Evolutionary conservation across 1,140 invertebrate species (phyloP).

Genomic region (Drosophila nigrodunni): DNA sequence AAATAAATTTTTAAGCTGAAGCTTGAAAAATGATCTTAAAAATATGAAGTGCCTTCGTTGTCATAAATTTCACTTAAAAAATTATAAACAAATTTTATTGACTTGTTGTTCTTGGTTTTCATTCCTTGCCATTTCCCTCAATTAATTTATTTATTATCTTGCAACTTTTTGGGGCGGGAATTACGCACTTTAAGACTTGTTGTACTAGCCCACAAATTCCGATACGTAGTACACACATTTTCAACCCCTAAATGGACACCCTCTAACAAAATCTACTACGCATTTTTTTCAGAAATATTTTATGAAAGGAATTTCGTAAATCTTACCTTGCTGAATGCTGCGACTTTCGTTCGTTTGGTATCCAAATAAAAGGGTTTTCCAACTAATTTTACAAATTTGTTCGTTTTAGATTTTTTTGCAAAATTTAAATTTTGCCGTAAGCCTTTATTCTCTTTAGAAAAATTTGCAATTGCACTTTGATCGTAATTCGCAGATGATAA

Average conservation of each 20-base stretch:
- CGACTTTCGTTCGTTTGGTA: conserved; percentile 35
- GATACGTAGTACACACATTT: conserved; percentile 25
- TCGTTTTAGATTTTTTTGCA: conserved; percentile 31
- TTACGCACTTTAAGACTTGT: conserved; percentile 9
- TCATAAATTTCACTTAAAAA: too few species aligned
- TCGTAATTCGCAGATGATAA: conserved; percentile 18
- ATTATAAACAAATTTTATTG: too few species aligned
- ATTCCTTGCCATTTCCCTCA: neutral
- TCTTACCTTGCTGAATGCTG: conserved; percentile 45
- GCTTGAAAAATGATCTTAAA: too few species aligned
- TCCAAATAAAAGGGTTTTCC: conserved; percentile 35
- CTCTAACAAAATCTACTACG: conserved; percentile 7
- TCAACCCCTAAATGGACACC: conserved; percentile 25
- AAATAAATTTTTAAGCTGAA: too few species aligned
- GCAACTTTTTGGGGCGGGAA: neutral
- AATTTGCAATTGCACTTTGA: conserved; percentile 41
- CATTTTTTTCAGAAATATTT: conserved; percentile 3
- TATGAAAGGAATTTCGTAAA: neutral
- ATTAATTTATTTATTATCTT: neutral
- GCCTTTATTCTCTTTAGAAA: conserved; percentile 36
- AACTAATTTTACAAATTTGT: conserved; percentile 6
- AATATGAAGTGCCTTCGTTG: too few species aligned
- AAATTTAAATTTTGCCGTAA: conserved; percentile 24
- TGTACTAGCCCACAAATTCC: conserved; percentile 6
- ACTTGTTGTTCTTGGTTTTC: neutral